These are phyloP conservation scores for Amblyjoppa proteus DNA, from an alignment of 2,888 invertebrate species.

Conservation along the genomic window DNA sequence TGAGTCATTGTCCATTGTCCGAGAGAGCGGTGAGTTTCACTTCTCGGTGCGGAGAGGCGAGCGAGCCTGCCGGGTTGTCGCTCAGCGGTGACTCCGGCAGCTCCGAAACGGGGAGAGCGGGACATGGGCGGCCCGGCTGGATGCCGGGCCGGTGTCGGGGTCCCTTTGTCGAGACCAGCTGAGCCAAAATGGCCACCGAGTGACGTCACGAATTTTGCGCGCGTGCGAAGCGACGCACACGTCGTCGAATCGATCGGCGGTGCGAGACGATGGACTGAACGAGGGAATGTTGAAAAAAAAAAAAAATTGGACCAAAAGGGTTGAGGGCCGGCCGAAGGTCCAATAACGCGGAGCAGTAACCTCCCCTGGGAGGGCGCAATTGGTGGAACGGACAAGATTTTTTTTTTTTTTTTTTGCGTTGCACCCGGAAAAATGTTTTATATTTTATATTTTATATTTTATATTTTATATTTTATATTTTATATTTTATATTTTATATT, in stretches of 20 bases:
- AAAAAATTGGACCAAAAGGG: background rate
- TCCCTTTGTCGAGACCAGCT: constrained; percentile 82
- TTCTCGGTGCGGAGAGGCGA: background rate
- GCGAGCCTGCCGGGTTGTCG: constrained; percentile 17
- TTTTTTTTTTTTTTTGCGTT: background rate
- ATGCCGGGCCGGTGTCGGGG: constrained; percentile 76
- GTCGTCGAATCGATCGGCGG: constrained; percentile 71
- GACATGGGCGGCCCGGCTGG: constrained; percentile 77
- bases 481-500: too few relatives aligned
- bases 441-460: too few relatives aligned
- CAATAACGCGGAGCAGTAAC: constrained; percentile 23
- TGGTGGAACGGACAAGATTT: background rate
- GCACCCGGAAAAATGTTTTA: too few relatives aligned
- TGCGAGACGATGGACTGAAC: constrained; percentile 41
- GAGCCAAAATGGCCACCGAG: constrained; percentile 84
- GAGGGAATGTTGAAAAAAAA: constrained; percentile 33
- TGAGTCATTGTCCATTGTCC: constrained; percentile 79
- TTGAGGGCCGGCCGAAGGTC: constrained; percentile 5
- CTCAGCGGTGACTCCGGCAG: constrained; percentile 8
- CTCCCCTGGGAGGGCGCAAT: constrained; percentile 17
- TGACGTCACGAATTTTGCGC: constrained; percentile 78
- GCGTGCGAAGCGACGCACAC: constrained; percentile 25
- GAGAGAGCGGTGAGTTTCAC: constrained; percentile 11
- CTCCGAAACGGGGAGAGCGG: constrained; percentile 64
- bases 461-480: too few relatives aligned